Conservation (phyloP, 2,113 vertebrate genomes). For the Bettongia penicillata region DNA sequence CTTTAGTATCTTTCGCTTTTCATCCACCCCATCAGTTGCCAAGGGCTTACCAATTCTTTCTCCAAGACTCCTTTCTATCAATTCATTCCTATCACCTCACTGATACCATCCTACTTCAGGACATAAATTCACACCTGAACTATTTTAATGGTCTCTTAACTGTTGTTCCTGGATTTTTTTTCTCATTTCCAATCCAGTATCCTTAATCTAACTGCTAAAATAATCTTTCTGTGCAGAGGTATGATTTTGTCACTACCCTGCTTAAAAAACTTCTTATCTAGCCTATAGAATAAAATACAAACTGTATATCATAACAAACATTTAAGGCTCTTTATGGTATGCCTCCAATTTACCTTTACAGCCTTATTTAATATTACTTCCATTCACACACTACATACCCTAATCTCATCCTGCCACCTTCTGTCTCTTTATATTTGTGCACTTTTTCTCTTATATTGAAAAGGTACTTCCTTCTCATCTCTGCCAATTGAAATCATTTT, state of each 20-base stretch:
- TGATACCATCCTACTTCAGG: background rate
- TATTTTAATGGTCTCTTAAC: background rate
- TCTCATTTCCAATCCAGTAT: background rate
- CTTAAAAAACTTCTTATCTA: background rate
- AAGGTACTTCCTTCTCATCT: background rate
- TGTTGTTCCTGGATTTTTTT: background rate
- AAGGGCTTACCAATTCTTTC: background rate
- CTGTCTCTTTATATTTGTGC: background rate
- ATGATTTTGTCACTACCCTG: background rate
- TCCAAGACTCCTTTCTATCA: background rate
- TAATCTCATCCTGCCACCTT: background rate
- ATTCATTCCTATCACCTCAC: background rate
- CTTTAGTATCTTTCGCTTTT: background rate
- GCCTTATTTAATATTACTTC: background rate
- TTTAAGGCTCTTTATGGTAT: background rate
- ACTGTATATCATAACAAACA: background rate
- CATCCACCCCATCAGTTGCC: background rate
- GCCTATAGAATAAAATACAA: background rate
- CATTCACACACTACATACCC: background rate
- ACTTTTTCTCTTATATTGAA: background rate
- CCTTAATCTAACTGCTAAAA: background rate
- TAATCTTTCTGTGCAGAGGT: background rate
- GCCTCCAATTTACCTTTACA: background rate
- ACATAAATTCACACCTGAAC: background rate
- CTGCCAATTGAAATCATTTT: background rate